A percentile compares a stretch with the other conserved stretches of the same genome.
Evolutionary conservation across 2,888 invertebrate species (phyloP).

Genomic region (Ophion slaviceki): DNA sequence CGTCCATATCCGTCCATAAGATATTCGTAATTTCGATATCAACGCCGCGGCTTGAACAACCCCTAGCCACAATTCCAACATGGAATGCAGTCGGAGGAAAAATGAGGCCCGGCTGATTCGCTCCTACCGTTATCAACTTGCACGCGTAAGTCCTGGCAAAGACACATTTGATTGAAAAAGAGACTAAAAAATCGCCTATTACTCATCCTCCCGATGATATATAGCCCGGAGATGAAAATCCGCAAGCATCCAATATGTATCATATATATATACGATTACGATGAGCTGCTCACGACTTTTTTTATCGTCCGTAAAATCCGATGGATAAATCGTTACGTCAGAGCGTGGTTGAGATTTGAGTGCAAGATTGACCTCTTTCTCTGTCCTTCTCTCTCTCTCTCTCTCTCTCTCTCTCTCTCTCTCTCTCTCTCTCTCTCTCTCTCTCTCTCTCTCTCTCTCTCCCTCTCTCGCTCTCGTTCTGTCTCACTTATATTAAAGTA

Average conservation of each 20-base stretch:
- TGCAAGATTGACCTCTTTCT: constrained; percentile 20
- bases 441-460: not conserved
- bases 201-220: not conserved
- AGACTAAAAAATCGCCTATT: not conserved
- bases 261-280: constrained; percentile 26
- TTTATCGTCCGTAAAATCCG: constrained; percentile 39
- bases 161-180: not conserved
- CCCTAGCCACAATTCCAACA: not conserved
- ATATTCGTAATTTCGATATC: not conserved
- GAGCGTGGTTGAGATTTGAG: constrained; percentile 45
- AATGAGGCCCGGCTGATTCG: not conserved
- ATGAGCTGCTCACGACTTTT: not conserved
- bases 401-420: not conserved
- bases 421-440: not conserved
- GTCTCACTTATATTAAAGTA: constrained; percentile 22
- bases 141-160: not conserved
- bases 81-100: not conserved
- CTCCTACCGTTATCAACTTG: not conserved
- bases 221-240: constrained; percentile 12
- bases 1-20: not conserved
- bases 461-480: not conserved
- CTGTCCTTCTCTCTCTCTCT: not conserved
- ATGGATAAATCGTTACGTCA: constrained; percentile 43
- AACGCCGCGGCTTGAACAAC: not conserved
- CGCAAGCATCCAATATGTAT: constrained; percentile 10